Conservation (phyloP, 2,797 vertebrate genomes). For the Darevskia nairensis region DNA sequence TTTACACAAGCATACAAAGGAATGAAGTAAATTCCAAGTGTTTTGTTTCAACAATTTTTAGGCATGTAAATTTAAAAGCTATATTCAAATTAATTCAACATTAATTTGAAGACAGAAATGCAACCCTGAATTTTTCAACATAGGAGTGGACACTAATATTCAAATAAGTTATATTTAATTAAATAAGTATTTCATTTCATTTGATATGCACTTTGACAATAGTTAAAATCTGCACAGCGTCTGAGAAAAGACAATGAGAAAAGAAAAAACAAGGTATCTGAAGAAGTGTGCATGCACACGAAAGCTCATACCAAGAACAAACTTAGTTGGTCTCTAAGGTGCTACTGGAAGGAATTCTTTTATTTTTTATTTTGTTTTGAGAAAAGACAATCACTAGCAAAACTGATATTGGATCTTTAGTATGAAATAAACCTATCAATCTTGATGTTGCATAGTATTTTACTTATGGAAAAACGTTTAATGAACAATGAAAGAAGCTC, state of each 20-base stretch:
- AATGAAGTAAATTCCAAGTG: neutral
- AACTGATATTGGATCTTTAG: conserved; percentile 31
- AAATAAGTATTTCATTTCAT: conserved; percentile 64
- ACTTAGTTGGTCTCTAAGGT: too few species aligned
- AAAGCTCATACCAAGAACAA: too few species aligned
- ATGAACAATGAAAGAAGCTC: conserved; percentile 51
- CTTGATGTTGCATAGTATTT: conserved; percentile 34
- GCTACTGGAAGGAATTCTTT: too few species aligned
- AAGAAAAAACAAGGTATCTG: too few species aligned
- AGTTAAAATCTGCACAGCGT: conserved; percentile 55
- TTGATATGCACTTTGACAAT: conserved; percentile 60
- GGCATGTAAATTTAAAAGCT: neutral
- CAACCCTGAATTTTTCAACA: neutral
- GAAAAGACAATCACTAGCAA: conserved; percentile 60
- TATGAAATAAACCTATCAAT: conserved; percentile 57
- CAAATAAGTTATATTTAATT: conserved; percentile 38
- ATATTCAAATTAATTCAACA: neutral
- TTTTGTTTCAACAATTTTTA: neutral
- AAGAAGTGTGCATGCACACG: too few species aligned
- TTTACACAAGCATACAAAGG: neutral
- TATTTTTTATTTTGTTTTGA: neutral
- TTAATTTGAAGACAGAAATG: neutral
- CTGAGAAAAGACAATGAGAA: conserved; percentile 49
- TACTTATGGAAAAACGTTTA: conserved; percentile 46
- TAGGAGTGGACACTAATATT: neutral